Percentiles rank a stretch among this genome's conserved stretches.
Conservation (phyloP, 2,888 invertebrate species). For the Drosophila merina region DNA sequence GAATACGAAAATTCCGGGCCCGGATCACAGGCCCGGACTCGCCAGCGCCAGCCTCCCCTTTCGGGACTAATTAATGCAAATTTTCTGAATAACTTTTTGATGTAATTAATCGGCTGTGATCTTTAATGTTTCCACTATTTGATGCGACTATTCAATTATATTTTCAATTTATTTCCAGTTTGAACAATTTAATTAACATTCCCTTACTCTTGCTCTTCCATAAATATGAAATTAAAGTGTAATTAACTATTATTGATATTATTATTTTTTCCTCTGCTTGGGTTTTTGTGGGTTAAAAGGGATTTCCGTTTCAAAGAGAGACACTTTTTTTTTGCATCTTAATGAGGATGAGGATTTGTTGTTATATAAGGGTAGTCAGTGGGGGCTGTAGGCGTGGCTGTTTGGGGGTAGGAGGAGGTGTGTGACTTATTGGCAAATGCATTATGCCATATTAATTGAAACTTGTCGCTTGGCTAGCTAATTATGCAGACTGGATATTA, state of each 20-base stretch:
- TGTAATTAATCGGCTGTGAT: slow-evolving; percentile 50
- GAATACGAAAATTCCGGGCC: background rate
- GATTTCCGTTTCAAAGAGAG: slow-evolving; percentile 27
- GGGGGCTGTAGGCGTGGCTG: slow-evolving; percentile 1
- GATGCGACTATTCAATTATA: slow-evolving; percentile 36
- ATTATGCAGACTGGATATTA: slow-evolving; percentile 9
- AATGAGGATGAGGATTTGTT: slow-evolving; percentile 32
- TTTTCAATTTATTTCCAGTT: slow-evolving; percentile 28
- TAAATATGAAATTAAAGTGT: slow-evolving; percentile 41
- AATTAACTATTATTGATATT: slow-evolving; percentile 26
- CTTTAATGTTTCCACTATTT: slow-evolving; percentile 20
- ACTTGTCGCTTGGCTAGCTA: slow-evolving; percentile 14
- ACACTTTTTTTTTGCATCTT: slow-evolving; percentile 23
- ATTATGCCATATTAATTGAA: slow-evolving; percentile 25
- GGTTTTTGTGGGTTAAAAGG: slow-evolving; percentile 7
- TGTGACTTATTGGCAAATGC: slow-evolving; percentile 30
- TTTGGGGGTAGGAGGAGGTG: background rate
- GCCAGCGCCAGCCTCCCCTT: background rate
- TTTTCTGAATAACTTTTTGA: slow-evolving; percentile 40
- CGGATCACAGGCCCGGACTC: background rate
- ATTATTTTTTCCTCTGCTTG: background rate
- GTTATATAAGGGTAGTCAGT: background rate
- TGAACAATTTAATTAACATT: slow-evolving; percentile 36
- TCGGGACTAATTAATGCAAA: slow-evolving; percentile 35
- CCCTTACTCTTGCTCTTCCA: slow-evolving; percentile 8